A percentile compares a stretch with the other conserved stretches of the same genome.
Evolutionary conservation across 1,140 invertebrate species (phyloP).

Genomic region (Pygmarrhopalites habei): DNA sequence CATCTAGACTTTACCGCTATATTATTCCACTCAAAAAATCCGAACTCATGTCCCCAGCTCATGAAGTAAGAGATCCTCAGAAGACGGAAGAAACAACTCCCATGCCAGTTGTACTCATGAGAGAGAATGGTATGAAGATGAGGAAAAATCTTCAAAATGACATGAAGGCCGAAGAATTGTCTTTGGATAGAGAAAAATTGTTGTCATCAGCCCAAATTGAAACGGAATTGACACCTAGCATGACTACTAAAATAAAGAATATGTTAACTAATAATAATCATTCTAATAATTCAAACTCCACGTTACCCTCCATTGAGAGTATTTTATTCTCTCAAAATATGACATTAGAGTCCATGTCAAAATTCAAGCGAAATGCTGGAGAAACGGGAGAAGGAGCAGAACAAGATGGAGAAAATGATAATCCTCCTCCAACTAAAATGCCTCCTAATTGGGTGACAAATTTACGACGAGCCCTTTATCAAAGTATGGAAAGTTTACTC

Average conservation of each 20-base stretch:
- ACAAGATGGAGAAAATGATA: neutral
- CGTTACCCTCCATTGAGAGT: neutral
- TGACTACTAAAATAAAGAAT: neutral
- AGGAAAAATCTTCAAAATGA: constrained; percentile 1
- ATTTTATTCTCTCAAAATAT: neutral
- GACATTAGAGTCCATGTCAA: neutral
- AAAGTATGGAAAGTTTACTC: constrained; percentile 17
- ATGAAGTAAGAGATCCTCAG: neutral
- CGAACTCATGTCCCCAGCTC: too few relatives aligned
- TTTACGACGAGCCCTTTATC: constrained; percentile 28
- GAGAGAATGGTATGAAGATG: neutral
- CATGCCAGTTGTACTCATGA: neutral
- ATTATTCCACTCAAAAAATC: neutral
- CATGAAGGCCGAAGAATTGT: neutral
- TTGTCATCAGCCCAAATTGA: neutral
- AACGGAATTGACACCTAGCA: neutral
- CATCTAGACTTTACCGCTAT: constrained; percentile 1
- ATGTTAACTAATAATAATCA: neutral
- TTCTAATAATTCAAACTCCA: neutral
- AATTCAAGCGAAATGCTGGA: constrained; percentile 6
- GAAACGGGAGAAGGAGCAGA: neutral
- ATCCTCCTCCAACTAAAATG: constrained; percentile 10
- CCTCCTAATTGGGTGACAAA: constrained; percentile 28
- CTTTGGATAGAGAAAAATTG: neutral
- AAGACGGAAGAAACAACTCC: neutral